Conservation (phyloP, 2,797 vertebrate genomes). For the Xenopus petersii region DNA sequence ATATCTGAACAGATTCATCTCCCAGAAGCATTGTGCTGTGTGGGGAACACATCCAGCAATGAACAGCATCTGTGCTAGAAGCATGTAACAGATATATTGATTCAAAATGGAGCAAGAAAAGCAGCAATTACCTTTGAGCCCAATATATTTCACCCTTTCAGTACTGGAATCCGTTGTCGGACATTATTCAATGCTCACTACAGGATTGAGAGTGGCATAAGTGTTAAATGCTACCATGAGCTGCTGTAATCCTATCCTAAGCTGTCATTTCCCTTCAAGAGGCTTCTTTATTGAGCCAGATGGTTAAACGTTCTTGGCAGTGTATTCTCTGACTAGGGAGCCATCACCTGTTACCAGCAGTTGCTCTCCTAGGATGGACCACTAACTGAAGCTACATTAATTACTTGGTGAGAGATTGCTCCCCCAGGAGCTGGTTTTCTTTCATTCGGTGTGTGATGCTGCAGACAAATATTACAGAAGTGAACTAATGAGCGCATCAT, state of each 20-base stretch:
- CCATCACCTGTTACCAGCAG: constrained; percentile 15
- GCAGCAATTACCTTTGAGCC: not conserved
- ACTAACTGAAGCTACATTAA: constrained; percentile 1
- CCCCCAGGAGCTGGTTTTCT: not conserved
- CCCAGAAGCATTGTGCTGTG: too few relatives aligned
- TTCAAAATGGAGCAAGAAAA: not conserved
- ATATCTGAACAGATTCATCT: not conserved
- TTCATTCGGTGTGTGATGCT: too few relatives aligned
- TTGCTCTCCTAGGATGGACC: not conserved
- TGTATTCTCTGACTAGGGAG: constrained; percentile 3
- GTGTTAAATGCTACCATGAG: not conserved
- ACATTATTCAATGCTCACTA: too few relatives aligned
- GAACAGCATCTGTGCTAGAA: not conserved
- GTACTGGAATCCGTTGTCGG: too few relatives aligned
- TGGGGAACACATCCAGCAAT: too few relatives aligned
- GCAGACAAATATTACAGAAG: too few relatives aligned
- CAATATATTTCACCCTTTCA: too few relatives aligned
- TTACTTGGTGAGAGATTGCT: not conserved
- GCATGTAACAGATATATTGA: not conserved
- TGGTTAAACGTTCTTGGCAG: constrained; percentile 13
- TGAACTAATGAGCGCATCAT: too few relatives aligned
- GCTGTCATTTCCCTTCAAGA: not conserved
- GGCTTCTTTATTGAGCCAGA: constrained; percentile 22
- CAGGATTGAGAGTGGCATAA: not conserved
- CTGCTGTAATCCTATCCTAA: not conserved